phyloP scores from a whole-genome alignment of 2,797 vertebrate genomes.

The Jordanella pulchra region DNA sequence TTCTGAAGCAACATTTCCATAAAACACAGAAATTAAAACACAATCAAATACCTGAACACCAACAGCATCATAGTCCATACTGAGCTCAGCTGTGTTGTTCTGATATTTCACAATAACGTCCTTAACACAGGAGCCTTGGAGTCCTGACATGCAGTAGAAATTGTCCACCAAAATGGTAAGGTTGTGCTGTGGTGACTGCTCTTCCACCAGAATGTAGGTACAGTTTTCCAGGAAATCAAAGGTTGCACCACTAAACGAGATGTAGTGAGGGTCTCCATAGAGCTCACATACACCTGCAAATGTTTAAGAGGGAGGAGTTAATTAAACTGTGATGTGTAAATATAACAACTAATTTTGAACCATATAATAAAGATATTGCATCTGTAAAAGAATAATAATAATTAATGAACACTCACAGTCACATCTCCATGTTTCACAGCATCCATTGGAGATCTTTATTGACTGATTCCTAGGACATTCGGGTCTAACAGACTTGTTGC shows the following conservation, averaged over 20 bases:
- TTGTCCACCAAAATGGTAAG: slow-evolving; percentile 76
- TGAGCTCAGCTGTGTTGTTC: slow-evolving; percentile 60
- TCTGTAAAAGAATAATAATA: background rate
- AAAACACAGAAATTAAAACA: background rate
- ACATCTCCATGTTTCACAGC: slow-evolving; percentile 73
- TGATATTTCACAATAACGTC: slow-evolving; percentile 70
- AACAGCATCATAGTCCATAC: background rate
- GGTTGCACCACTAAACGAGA: slow-evolving; percentile 62
- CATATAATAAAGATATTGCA: background rate
- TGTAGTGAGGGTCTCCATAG: slow-evolving; percentile 80
- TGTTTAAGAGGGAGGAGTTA: background rate
- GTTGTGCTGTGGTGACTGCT: slow-evolving; percentile 51
- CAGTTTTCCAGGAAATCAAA: slow-evolving; percentile 71
- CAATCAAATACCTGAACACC: slow-evolving; percentile 33
- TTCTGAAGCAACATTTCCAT: background rate
- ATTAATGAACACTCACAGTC: slow-evolving; percentile 72
- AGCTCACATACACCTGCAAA: slow-evolving; percentile 72
- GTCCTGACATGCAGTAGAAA: slow-evolving; percentile 27
- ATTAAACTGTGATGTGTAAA: background rate
- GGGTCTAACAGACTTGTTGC: slow-evolving; percentile 37
- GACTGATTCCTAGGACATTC: slow-evolving; percentile 57
- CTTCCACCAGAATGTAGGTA: slow-evolving; percentile 74
- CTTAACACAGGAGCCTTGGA: slow-evolving; percentile 62
- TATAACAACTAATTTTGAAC: background rate
- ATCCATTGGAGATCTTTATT: slow-evolving; percentile 60